These are phyloP conservation scores for Macroglossus sobrinus DNA, from an alignment of 2,113 vertebrate species.

Conservation along the genomic window DNA sequence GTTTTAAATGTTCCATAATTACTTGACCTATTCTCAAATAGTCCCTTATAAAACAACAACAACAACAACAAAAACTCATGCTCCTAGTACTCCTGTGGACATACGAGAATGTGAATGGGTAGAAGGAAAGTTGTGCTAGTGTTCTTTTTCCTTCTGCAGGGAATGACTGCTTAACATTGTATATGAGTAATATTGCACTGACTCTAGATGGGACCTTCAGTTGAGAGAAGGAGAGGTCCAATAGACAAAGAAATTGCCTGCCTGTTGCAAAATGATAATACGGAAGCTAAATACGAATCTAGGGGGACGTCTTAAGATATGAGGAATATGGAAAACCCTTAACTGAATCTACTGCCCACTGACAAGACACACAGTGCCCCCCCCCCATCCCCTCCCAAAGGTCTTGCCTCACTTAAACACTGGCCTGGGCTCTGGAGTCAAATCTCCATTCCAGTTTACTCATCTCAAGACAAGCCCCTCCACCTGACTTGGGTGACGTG, in stretches of 20 bases:
- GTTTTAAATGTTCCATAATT: not conserved
- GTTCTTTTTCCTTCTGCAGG: not conserved
- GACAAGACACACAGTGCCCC: conserved; percentile 35
- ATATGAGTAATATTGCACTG: not conserved
- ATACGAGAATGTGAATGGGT: not conserved
- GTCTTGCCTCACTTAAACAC: not conserved
- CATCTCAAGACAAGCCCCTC: not conserved
- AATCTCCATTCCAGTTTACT: not conserved
- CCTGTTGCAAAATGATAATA: not conserved
- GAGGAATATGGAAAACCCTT: not conserved
- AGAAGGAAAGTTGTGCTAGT: not conserved
- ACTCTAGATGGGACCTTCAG: not conserved
- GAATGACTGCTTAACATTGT: not conserved
- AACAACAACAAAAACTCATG: no score
- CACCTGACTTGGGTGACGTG: not conserved
- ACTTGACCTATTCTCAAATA: not conserved
- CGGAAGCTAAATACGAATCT: not conserved
- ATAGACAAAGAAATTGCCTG: not conserved
- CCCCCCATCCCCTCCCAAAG: not conserved
- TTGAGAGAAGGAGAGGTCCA: not conserved
- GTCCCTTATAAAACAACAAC: not conserved
- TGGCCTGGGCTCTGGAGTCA: not conserved
- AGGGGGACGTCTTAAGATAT: not conserved
- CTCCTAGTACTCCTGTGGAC: not conserved
- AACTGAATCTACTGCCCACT: not conserved